Base-by-base conservation (phyloP, 2,888 invertebrate species). In the Xestia c-nigrum region DNA sequence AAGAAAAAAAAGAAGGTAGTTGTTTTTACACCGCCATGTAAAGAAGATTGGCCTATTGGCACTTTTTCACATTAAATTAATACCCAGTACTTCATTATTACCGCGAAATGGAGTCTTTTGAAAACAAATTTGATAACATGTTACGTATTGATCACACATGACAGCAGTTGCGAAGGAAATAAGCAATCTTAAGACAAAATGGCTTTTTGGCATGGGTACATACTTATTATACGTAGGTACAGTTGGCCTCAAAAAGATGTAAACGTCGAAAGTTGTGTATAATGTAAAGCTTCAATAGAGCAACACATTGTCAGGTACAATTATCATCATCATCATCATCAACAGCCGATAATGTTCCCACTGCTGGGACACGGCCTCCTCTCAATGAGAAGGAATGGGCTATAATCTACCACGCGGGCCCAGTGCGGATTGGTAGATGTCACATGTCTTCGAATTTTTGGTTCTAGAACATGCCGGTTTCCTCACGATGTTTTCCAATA, bases 161-260 rank as follows among this genome's bases (percentile, higher is more conserved):
- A 59, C 66, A 59, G 71, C 63, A 69, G n/a, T 12, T 43, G 24
- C 47, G 68, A 24, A 50, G 83, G 85, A 83, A 77, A 83, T 83
- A 55, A 73, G 69, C 83, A 85, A 83, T 83, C 69, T 66, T 38
- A 16, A 16, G n/a, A 67, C 72, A 85, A 83, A 82, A 82, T 85
- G 24, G 47, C 78, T 82, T 82, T 85, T 76, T 64, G 57, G 61
- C 52, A n/a, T 40, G 31, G 19, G 31, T 31, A n/a, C 50, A 52
- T 74, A 47, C 24, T 2, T 38, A 19, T 31, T 38, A 31, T 47
- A 3, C 5, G 24, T 14, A n/a, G n/a, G 14, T 73, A 73, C 73
- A 73, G 55, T 73, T 4, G n/a, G 55, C 9, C 0, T 52, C 73
- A 73, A 46, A 57, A n/a, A 46, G 0, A 16, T 38, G 4, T 14